These are phyloP conservation scores for Clavelina lepadiformis DNA, from an alignment of 23 tunicate species.

Conservation along the genomic window DNA sequence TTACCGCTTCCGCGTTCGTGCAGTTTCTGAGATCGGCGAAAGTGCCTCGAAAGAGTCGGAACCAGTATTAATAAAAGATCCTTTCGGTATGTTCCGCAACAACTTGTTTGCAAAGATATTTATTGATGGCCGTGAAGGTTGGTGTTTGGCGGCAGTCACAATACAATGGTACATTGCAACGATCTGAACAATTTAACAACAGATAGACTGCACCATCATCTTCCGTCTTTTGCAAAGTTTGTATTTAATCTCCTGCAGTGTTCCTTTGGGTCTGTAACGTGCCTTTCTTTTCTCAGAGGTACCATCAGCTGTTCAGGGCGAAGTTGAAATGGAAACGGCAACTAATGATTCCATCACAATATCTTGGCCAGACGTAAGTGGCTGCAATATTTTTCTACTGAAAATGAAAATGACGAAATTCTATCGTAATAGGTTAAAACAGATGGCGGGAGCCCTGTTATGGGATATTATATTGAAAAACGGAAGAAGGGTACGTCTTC, in stretches of 20 bases:
- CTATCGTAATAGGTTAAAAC: constrained; percentile 37
- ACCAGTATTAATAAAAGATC: constrained; percentile 68
- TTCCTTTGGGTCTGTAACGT: too few relatives aligned
- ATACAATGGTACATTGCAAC: too few relatives aligned
- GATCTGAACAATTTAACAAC: too few relatives aligned
- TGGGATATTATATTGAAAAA: constrained; percentile 73
- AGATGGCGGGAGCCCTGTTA: constrained; percentile 81
- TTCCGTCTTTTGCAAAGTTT: too few relatives aligned
- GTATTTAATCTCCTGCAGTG: too few relatives aligned
- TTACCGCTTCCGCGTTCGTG: constrained; percentile 73
- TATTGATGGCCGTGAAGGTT: too few relatives aligned
- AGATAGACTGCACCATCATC: too few relatives aligned
- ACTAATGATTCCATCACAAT: constrained; percentile 77
- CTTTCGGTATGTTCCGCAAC: constrained; percentile 42
- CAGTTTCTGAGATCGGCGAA: constrained; percentile 77
- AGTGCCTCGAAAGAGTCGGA: constrained; percentile 61
- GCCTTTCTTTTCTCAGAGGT: constrained; percentile 54
- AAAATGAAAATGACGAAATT: not conserved
- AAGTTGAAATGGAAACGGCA: constrained; percentile 49
- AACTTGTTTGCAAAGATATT: too few relatives aligned
- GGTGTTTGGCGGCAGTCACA: too few relatives aligned
- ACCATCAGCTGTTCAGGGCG: constrained; percentile 67
- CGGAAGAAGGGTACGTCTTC: constrained; percentile 76
- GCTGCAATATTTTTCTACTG: not conserved
- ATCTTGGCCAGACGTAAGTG: constrained; percentile 68